Evolutionary conservation across 2,113 vertebrate genomes (phyloP), one percentile per base, ranked within the genome.

Genomic region (Nibea coibor): DNA sequence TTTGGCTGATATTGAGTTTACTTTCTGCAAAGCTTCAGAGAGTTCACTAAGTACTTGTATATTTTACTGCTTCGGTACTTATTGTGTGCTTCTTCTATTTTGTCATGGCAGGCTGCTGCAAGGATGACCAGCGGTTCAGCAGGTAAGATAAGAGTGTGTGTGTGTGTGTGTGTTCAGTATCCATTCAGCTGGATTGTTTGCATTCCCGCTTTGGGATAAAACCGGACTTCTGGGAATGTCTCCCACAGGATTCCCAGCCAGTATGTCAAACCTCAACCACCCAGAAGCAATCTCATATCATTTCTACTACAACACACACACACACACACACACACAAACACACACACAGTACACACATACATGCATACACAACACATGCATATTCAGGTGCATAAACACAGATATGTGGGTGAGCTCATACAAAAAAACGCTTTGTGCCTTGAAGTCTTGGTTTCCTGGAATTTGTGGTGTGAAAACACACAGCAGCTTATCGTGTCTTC

Each of bases 221-320:
- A 89, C 80, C 48, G 71, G 73, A 89, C 90, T 92, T 90, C 82
- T 87, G 87, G 87, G 90, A 94, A 93, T 86, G 79, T 76, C 80
- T 90, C 84, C 83, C 75, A 77, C 74, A 51, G 76, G 80, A 86
- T 90, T 90, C 59, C 67, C 65, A 85, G 83, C 79, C 69, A 81
- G 78, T 79, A 82, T 82, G 80, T 85, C 83, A 75, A 82, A 88
- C 83, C 73, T 89, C 81, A 81, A 67, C 85, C 84, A 84, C 80
- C 85, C 83, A 89, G 86, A 91, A 85, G 88, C 85, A 86, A 89
- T 82, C 82, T 83, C 87, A 81, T 74, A 74, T 70, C 78, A 65
- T 81, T 82, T 82, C 83, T 78, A 19, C 56, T 69, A 61, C 64
- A 85, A 72, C 85, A 65, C 70, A 63, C 57, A 71, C 56, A 51